Base-by-base conservation (phyloP, 2,888 invertebrate genomes). In the Mechanitis mazaeus region DNA sequence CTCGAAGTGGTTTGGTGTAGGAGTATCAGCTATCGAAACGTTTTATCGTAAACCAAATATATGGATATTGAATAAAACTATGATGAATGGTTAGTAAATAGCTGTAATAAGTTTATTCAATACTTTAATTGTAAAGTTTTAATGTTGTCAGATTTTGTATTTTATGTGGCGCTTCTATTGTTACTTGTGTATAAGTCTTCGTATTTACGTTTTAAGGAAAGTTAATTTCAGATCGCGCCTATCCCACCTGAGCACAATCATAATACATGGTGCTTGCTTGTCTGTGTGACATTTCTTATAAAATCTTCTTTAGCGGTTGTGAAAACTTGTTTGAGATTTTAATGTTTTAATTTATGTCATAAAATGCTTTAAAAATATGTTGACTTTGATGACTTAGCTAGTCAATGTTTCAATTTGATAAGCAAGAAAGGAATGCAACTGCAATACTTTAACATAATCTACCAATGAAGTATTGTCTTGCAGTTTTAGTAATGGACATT, bases 301-400 rank as follows among this genome's bases (percentile, higher is more conserved):
- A 76, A 77, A 76, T 77, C 79, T 78, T 78, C 79, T 76, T 76
- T 77, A 81, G 82, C 78, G 80, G 87, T 85, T 87, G 84, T 86
- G 85, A 85, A 80, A 79, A 82, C 79, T 77, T 71, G 75, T 78
- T 79, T 79, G 80, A 83, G 76, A 81, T 81, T 80, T 71, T 74
- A 75, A 75, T 73, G 71, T 75, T 76, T 76, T 78, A 77, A 79
- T 73, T 76, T 42, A 42, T 74, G 73, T 74, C 72, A 71, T 74
- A 69, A 69, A 73, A 72, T 63, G 75, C 75, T 79, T 77, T 76
- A 77, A 71, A 60, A 60, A 63, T 68, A 66, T 66, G 66, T 70
- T 63, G 62, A 65, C 68, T 72, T 79, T 74, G 72, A 75, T 73
- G 74, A 77, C 76, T 68, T 79, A 78, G 73, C 84, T 84, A 84